Evolutionary conservation across 64 coral and sea anemone genomes (phyloP).

Genomic region (Stichodactyla mertensii): DNA sequence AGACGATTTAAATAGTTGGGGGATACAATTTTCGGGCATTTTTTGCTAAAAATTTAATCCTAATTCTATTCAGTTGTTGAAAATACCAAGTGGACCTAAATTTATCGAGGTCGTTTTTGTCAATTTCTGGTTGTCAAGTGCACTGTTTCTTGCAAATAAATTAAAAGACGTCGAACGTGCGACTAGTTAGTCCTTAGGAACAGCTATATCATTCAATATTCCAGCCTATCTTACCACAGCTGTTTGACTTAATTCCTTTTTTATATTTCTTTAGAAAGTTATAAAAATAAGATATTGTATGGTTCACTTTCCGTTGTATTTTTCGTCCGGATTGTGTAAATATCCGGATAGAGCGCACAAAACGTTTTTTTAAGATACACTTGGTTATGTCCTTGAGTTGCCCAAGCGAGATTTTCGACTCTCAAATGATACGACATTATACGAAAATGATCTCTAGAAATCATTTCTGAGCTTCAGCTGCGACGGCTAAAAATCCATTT

Average conservation of each 20-base stretch:
- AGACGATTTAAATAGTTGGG: neutral
- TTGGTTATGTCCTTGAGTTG: neutral
- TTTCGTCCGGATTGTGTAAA: neutral
- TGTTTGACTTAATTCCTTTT: neutral
- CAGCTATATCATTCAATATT: neutral
- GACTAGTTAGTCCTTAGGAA: neutral
- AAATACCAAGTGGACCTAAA: neutral
- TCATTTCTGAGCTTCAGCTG: neutral
- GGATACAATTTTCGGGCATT: neutral
- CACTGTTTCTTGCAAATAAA: neutral
- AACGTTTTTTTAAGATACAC: neutral
- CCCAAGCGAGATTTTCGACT: neutral
- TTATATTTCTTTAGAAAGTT: conserved; percentile 1
- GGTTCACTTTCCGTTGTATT: neutral
- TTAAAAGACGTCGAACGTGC: too few species aligned
- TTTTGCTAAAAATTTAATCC: neutral
- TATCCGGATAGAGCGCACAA: neutral
- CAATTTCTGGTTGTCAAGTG: neutral
- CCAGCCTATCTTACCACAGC: neutral
- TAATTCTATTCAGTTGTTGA: neutral
- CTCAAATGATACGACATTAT: neutral
- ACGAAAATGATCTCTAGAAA: neutral
- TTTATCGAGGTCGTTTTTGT: neutral
- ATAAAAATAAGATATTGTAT: neutral
- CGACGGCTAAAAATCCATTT: neutral